Evolutionary conservation across 2,888 invertebrate genomes (phyloP), one percentile per base, ranked within the genome.

Genomic region (Callyntrura guangdongensis): DNA sequence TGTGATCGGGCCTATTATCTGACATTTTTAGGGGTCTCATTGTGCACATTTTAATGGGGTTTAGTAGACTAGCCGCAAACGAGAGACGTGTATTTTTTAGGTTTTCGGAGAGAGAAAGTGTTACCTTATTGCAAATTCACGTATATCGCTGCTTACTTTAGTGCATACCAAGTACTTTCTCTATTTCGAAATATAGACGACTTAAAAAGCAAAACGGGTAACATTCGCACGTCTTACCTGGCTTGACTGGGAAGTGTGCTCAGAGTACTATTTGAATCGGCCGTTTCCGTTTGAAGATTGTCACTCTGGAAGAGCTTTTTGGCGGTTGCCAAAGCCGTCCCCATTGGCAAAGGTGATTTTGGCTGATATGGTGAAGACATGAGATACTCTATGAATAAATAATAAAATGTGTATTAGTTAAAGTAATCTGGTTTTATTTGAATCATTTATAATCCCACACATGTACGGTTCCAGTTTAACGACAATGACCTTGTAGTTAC

Each of bases 361-460:
- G 94, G 93, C 93, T 94, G 94, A 93, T 94, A 94, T 93, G 93
- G 93, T 86, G 94, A 93, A 90, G 94, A 94, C 94, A 94, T 93
- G 91, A 93, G 93, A 92, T 94, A 94, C 86, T 94, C 94, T 94
- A 93, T 9, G 93, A 93, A 61, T 14, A 81, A 74, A 25, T 61
- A 59, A 61, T 36, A 59, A 12, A 82, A 36, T 11, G 25, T 25
- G 36, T 9, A 25, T 5, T 25, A 25, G 12, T 64, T 64, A 64
- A n/a, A n/a, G 22, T 64, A 64, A 11, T 25, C 22, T 17, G 22
- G 25, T 64, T 64, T 22, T 56, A 14, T n/a, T n/a, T 56, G 14
- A 56, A 56, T 20, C 11, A 61, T 61, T 11, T 61, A 20, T 20
- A 17, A 61, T n/a, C 17, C 64, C 2, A 3, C 64, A 64, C 22